These are phyloP conservation scores for Cheilosia impressa DNA, from an alignment of 2,888 invertebrate genomes.

Conservation along the genomic window DNA sequence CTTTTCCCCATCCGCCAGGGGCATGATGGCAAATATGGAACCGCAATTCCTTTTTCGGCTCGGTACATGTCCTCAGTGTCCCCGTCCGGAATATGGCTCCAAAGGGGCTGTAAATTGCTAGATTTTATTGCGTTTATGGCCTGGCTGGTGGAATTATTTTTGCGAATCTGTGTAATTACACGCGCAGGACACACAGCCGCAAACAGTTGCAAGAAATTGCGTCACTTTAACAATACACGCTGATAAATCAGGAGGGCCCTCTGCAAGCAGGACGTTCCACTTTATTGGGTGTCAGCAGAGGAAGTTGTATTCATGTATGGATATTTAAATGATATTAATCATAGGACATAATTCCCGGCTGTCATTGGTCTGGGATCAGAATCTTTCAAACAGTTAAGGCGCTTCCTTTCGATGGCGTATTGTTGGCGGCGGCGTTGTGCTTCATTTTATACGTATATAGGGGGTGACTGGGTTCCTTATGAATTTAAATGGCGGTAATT, in stretches of 20 bases:
- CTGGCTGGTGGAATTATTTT: constrained; percentile 67
- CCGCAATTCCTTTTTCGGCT: constrained; percentile 54
- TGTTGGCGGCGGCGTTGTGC: not conserved
- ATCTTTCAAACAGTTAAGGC: constrained; percentile 9
- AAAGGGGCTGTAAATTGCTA: constrained; percentile 73
- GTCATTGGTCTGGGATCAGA: constrained; percentile 16
- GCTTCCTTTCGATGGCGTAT: not conserved
- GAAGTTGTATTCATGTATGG: constrained; percentile 12
- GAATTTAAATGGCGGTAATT: constrained; percentile 52
- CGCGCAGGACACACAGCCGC: constrained; percentile 42
- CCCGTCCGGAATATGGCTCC: constrained; percentile 62
- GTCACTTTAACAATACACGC: not conserved
- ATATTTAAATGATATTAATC: constrained; percentile 46
- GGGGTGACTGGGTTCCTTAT: constrained; percentile 26
- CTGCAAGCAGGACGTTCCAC: no score
- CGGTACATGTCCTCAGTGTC: constrained; percentile 9
- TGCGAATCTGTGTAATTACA: constrained; percentile 69
- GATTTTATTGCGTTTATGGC: constrained; percentile 74
- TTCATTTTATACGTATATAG: no score
- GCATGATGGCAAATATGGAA: constrained; percentile 30
- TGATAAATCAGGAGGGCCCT: constrained; percentile 13
- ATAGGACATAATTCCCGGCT: constrained; percentile 22
- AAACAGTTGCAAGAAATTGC: constrained; percentile 1
- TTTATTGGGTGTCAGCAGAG: constrained; percentile 31
- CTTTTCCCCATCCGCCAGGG: constrained; percentile 20